phyloP scores from a whole-genome alignment of 2,888 invertebrate genomes.

The Ophioninae sp. region DNA sequence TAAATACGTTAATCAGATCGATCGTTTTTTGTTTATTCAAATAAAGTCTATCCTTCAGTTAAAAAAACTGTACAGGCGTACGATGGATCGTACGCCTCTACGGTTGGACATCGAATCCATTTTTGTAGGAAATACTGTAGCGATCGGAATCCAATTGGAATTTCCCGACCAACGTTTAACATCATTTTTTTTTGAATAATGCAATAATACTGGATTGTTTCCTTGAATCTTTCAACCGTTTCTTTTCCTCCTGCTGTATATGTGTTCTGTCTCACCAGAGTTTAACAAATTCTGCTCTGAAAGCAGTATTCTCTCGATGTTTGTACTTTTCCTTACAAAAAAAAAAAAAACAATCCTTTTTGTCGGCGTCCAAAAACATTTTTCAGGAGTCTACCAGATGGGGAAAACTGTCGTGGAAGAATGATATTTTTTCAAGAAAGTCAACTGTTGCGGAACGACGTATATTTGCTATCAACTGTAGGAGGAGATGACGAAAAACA shows the following conservation, averaged over 20 bases:
- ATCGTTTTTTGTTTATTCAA: too few relatives aligned
- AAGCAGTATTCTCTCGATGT: constrained; percentile 36
- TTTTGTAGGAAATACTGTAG: too few relatives aligned
- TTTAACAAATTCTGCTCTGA: constrained; percentile 36
- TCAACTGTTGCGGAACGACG: background rate
- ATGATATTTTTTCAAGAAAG: constrained; percentile 58
- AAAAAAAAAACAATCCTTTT: constrained; percentile 21
- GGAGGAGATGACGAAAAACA: background rate
- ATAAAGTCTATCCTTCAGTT: too few relatives aligned
- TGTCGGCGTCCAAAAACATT: constrained; percentile 20
- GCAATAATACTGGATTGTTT: too few relatives aligned
- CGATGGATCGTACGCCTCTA: too few relatives aligned
- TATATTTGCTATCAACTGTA: background rate
- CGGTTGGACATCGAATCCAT: too few relatives aligned
- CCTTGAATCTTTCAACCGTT: constrained; percentile 20
- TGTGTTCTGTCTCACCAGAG: constrained; percentile 15
- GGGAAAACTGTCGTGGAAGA: constrained; percentile 41
- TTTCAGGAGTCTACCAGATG: constrained; percentile 20
- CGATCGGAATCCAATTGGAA: too few relatives aligned
- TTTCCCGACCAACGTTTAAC: too few relatives aligned
- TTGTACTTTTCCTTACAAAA: constrained; percentile 47
- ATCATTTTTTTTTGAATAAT: too few relatives aligned
- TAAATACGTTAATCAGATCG: too few relatives aligned
- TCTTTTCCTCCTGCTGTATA: constrained; percentile 41
- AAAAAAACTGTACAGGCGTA: too few relatives aligned